These are phyloP conservation scores for Syngnathus scovelli DNA, from an alignment of 2,113 vertebrate genomes.

Conservation along the genomic window DNA sequence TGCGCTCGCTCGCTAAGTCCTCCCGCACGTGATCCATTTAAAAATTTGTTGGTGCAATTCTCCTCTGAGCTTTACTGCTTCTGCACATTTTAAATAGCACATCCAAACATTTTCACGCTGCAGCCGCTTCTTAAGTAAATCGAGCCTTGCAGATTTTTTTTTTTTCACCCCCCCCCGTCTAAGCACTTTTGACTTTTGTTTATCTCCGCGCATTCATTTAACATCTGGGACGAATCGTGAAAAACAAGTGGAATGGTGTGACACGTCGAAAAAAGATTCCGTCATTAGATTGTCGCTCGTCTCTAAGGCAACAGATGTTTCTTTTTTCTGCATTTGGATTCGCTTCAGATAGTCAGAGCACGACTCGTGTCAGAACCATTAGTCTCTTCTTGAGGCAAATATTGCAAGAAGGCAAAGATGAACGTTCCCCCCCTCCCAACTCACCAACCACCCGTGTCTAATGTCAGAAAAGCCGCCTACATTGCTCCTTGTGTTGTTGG, in stretches of 20 bases:
- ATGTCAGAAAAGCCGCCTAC: conserved; percentile 31
- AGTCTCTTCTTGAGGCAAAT: conserved; percentile 17
- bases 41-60: neutral
- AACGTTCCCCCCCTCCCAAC: conserved; percentile 35
- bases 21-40: neutral
- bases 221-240: neutral
- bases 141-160: neutral
- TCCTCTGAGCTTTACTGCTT: conserved; percentile 5
- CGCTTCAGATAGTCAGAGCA: conserved; percentile 21
- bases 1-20: conserved; percentile 3
- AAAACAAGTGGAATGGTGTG: neutral
- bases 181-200: neutral
- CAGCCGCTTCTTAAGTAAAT: conserved; percentile 9
- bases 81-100: neutral
- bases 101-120: conserved; percentile 2
- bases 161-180: too few relatives aligned
- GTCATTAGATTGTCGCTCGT: conserved; percentile 5
- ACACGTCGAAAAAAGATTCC: neutral
- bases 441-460: conserved; percentile 30
- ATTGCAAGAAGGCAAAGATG: conserved; percentile 5
- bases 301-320: conserved; percentile 25
- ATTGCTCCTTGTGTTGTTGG: conserved; percentile 40
- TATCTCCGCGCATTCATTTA: neutral
- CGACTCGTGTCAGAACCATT: conserved; percentile 12
- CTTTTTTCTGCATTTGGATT: conserved; percentile 18